Evolutionary conservation across 2,888 invertebrate species (phyloP).

Genomic region (Myathropa florea): DNA sequence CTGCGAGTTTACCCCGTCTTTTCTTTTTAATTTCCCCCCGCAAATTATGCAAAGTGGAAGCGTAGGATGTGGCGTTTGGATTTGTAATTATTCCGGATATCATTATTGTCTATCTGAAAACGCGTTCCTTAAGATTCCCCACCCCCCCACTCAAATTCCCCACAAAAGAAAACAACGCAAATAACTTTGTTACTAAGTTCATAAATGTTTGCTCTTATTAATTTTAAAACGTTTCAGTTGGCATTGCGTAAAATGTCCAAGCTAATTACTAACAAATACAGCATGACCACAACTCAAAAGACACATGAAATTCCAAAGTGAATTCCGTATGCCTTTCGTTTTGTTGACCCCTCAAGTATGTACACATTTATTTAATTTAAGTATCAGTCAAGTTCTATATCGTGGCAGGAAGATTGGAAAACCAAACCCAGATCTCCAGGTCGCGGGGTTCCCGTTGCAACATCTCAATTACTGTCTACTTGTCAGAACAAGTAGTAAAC

Average conservation of each 20-base stretch:
- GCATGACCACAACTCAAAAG: neutral
- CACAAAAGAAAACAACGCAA: neutral
- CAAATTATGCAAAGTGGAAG: no score
- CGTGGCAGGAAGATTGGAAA: constrained; percentile 3
- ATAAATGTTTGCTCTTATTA: neutral
- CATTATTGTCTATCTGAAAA: no score
- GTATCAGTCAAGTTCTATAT: constrained; percentile 31
- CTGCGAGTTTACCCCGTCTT: no score
- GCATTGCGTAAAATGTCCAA: constrained; percentile 31
- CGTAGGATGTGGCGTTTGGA: no score
- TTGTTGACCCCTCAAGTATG: neutral
- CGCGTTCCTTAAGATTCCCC: no score
- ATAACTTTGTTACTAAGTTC: neutral
- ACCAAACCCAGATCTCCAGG: neutral
- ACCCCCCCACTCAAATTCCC: no score
- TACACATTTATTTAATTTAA: neutral
- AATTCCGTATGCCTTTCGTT: no score
- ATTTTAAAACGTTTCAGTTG: neutral
- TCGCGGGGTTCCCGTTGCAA: neutral
- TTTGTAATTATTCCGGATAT: no score
- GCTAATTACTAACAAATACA: constrained; percentile 6
- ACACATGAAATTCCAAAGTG: neutral
- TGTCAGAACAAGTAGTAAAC: constrained; percentile 73
- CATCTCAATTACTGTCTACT: neutral
- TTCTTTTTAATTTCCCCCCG: no score